Conservation (phyloP, 1,140 invertebrate genomes). For the Macrostomum lignano region DNA sequence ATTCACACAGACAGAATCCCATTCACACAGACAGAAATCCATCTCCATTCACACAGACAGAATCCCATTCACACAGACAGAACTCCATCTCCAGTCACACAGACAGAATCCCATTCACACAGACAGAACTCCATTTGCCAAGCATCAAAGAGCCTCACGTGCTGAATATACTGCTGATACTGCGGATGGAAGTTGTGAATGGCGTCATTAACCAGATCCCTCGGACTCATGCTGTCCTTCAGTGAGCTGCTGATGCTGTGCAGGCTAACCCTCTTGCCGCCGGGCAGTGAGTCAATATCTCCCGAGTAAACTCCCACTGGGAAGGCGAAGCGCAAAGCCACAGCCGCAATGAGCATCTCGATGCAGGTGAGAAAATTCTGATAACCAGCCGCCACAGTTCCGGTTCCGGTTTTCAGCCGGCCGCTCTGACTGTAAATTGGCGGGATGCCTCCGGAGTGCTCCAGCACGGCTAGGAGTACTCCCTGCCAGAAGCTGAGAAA, state of each 20-base stretch:
- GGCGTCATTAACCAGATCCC: slow-evolving; percentile 39
- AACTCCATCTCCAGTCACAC: no score
- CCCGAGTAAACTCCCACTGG: no score
- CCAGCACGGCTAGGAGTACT: slow-evolving; percentile 79
- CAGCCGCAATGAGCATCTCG: slow-evolving; percentile 88
- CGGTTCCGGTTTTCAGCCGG: slow-evolving; percentile 40
- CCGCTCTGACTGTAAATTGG: no score
- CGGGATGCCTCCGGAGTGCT: slow-evolving; percentile 71
- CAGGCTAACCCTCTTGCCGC: slow-evolving; percentile 37
- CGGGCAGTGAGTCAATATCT: no score
- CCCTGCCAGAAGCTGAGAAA: slow-evolving; percentile 99
- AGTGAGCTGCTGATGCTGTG: slow-evolving; percentile 83
- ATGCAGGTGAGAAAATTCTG: slow-evolving; percentile 98
- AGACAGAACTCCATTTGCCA: no score
- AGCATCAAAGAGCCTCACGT: slow-evolving; percentile 25
- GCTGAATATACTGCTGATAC: slow-evolving; percentile 89
- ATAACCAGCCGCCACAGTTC: slow-evolving; percentile 92
- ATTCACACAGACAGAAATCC: no score
- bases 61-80: no score
- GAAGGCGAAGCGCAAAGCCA: slow-evolving; percentile 84
- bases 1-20: no score
- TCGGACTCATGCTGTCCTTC: slow-evolving; percentile 95
- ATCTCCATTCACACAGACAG: no score
- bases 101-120: no score
- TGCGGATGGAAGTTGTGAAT: slow-evolving; percentile 97